Conservation (phyloP, 2,888 invertebrate genomes). For the Carpatolechia fugitivella region DNA sequence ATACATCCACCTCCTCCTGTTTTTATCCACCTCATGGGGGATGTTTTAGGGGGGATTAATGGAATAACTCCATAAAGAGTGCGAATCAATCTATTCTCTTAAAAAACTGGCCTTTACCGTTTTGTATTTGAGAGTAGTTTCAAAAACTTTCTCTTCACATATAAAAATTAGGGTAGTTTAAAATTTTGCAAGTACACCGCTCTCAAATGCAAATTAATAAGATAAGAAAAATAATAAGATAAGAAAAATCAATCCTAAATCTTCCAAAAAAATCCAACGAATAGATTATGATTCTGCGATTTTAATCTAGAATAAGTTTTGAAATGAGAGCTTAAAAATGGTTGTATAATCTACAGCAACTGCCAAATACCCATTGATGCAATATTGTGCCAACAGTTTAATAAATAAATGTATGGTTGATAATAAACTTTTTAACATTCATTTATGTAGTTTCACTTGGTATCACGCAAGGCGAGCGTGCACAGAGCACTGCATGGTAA, state of each 20-base stretch:
- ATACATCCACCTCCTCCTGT: too few relatives aligned
- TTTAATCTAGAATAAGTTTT: conserved; percentile 1
- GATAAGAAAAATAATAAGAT: too few relatives aligned
- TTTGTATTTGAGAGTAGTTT: background rate
- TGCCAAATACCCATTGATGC: conserved; percentile 44
- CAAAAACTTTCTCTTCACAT: too few relatives aligned
- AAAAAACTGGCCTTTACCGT: too few relatives aligned
- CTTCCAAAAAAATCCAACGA: conserved; percentile 3
- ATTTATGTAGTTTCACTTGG: conserved; percentile 21
- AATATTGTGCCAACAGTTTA: conserved; percentile 68
- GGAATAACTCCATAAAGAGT: too few relatives aligned
- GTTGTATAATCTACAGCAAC: conserved; percentile 22
- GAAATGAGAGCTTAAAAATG: background rate
- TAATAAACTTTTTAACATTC: conserved; percentile 71
- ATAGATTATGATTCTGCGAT: background rate
- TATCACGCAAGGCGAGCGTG: background rate
- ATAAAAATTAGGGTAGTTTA: background rate
- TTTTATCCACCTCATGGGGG: too few relatives aligned
- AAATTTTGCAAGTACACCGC: background rate
- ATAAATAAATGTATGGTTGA: conserved; percentile 45
- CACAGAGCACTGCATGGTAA: background rate
- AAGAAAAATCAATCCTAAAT: too few relatives aligned
- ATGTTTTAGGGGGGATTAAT: too few relatives aligned
- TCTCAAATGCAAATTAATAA: background rate
- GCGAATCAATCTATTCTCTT: too few relatives aligned